Conservation (phyloP, 1,140 invertebrate genomes). For the Acyrthosiphon pisum region DNA sequence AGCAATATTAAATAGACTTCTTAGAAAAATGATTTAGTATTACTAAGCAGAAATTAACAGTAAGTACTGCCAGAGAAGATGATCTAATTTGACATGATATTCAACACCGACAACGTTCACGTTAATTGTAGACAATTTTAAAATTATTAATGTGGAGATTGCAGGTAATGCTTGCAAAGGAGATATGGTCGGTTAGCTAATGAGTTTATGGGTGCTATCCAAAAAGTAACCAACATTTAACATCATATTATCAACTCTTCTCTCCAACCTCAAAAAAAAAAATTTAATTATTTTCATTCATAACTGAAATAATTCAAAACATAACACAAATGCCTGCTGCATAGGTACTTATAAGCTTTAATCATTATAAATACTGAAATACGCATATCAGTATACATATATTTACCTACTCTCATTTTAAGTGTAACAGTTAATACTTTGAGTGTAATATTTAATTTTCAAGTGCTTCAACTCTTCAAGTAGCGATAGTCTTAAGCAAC, state of each 20-base stretch:
- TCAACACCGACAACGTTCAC: not conserved
- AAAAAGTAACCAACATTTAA: not conserved
- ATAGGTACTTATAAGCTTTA: not conserved
- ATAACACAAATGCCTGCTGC: not conserved
- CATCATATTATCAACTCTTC: not conserved
- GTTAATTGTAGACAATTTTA: not conserved
- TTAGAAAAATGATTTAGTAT: not conserved
- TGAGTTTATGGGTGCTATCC: not conserved
- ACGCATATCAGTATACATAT: not conserved
- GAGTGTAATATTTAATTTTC: not conserved
- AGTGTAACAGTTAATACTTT: too few relatives aligned
- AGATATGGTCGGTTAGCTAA: not conserved
- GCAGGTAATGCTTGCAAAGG: not conserved
- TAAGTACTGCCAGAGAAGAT: not conserved
- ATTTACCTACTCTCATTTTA: not conserved
- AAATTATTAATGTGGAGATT: not conserved
- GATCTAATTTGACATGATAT: not conserved
- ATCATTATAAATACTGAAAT: not conserved
- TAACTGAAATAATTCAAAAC: not conserved
- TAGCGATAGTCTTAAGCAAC: not conserved
- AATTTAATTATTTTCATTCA: not conserved
- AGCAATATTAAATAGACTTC: not conserved
- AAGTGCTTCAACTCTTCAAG: not conserved
- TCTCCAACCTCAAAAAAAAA: not conserved
- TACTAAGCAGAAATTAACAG: not conserved